Base-by-base conservation (phyloP, 2,797 vertebrate genomes). In the Paratrypauchen microcephalus region DNA sequence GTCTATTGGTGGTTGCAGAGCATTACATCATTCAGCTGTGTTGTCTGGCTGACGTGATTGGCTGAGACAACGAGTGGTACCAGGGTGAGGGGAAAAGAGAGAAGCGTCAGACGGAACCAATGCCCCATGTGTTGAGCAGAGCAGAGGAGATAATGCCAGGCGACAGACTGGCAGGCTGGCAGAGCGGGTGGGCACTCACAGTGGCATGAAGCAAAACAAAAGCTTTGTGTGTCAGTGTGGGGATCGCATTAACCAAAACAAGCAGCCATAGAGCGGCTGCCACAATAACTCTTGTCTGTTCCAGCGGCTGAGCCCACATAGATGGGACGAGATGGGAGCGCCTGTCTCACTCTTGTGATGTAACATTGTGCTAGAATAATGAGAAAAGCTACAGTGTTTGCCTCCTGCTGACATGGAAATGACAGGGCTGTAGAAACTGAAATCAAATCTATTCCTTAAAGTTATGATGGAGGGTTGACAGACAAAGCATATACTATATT, bases 201-300 rank as follows among this genome's bases (percentile, higher is more conserved):
- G 84, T 77, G 70, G 80, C 85, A 79, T 87, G 84, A 88, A 83
- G 82, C 83, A 69, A 89, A 91, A 90, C 88, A 90, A 92, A 89
- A 69, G 81, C 83, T 87, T 77, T 82, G 80, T 87, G 89, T 89
- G 87, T 87, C 88, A 83, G 75, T 30, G 73, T 75, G 68, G 81
- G 81, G 83, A 88, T 86, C 63, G 72, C 85, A 89, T 87, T 86
- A 90, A 87, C 82, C 87, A 82, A 86, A 88, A 88, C 85, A 90
- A 87, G 84, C 84, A 86, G 82, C 76, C 80, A 12, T 63, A 73
- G 77, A 80, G 75, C 54, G 74, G 77, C 78, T 74, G 82, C 79
- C 77, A 72, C 83, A 64, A 81, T 70, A 71, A 77, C 80, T 79
- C 52, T 72, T 78, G 74, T 81, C 80, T 85, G 80, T 81, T 90